These are phyloP conservation scores for Chrysocyon brachyurus DNA, from an alignment of 2,797 vertebrate genomes.

Conservation along the genomic window DNA sequence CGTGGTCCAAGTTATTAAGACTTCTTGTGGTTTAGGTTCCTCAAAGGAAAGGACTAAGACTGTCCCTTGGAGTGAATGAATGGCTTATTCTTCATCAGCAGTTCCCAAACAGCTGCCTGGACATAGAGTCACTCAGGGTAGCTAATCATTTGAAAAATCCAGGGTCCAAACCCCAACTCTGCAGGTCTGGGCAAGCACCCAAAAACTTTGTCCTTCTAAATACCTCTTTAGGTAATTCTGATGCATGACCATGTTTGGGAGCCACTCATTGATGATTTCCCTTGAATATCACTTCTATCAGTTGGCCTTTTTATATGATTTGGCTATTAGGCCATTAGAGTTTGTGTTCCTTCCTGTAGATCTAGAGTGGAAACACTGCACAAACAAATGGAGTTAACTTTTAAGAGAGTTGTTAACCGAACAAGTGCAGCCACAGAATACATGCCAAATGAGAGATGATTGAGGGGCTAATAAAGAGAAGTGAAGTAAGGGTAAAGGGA, in stretches of 20 bases:
- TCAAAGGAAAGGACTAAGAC: not conserved
- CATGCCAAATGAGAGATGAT: not conserved
- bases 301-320: not conserved
- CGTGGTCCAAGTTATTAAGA: not conserved
- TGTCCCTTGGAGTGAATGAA: not conserved
- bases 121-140: not conserved
- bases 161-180: not conserved
- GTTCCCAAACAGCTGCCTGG: not conserved
- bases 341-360: conserved; percentile 26
- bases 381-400: not conserved
- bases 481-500: not conserved
- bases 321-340: not conserved
- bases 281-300: not conserved
- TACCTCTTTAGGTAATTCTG: not conserved
- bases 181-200: not conserved
- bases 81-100: not conserved
- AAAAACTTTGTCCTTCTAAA: not conserved
- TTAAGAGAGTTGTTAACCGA: conserved; percentile 20
- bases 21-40: not conserved
- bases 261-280: not conserved
- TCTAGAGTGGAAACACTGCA: not conserved
- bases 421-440: not conserved
- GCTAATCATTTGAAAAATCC: not conserved
- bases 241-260: not conserved
- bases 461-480: not conserved